phyloP scores from a whole-genome alignment of 2,888 invertebrate genomes.

The Lasioglossum lativentre region DNA sequence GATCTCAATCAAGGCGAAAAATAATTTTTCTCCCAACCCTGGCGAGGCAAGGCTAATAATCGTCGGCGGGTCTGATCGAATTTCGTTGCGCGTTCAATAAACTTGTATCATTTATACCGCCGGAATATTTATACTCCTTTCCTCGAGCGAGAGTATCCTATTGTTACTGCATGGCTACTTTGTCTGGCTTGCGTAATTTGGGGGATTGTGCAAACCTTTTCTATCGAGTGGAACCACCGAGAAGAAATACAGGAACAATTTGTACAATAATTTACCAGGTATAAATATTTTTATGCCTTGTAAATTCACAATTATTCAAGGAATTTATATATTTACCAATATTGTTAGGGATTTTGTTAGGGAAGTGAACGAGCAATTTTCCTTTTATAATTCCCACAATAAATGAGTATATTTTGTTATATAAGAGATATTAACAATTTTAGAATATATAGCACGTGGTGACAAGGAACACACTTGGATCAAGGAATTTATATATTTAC shows the following conservation, averaged over 20 bases:
- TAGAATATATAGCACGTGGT: no score
- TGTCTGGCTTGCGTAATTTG: slow-evolving; percentile 6
- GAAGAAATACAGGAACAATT: neutral
- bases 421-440: no score
- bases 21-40: slow-evolving; percentile 77
- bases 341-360: no score
- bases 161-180: slow-evolving; percentile 8
- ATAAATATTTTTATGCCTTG: no score
- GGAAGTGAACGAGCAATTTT: no score
- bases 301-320: neutral
- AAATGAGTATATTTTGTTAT: no score
- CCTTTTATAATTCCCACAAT: no score
- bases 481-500: no score
- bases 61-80: slow-evolving; percentile 74
- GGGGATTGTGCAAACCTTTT: neutral
- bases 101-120: slow-evolving; percentile 28
- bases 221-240: neutral
- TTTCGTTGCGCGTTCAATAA: slow-evolving; percentile 63
- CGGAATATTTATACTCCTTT: slow-evolving; percentile 14
- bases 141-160: neutral
- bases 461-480: no score
- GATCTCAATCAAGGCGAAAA: slow-evolving; percentile 83
- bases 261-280: no score
- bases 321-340: no score
- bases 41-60: slow-evolving; percentile 74